Base-by-base conservation (phyloP, 1,140 invertebrate species). In the Paracyclopina nana region DNA sequence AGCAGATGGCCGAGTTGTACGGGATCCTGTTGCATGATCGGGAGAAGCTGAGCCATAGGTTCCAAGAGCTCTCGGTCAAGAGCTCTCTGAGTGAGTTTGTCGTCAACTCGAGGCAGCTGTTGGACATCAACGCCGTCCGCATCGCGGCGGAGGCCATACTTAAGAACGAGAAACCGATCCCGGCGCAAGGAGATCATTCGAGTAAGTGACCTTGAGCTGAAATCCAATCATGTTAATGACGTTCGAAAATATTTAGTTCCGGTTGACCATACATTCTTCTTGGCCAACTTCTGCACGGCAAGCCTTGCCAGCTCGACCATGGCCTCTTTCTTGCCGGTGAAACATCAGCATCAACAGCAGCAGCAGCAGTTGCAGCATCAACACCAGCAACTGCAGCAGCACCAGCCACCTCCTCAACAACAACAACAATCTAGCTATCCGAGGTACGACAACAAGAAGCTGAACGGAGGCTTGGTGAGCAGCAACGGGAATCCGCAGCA, bases 241-340 rank as follows among this genome's bases (percentile, higher is more conserved):
- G n/a, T n/a, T n/a, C n/a, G n/a, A n/a, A n/a, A n/a, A n/a, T n/a
- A n/a, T 44, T 14, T 24, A 44, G 42, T 44, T 24, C 42, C 42
- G 3, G 24, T 44, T 24, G 42, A 44, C 24, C 42, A 44, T 24
- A 44, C 42, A 24, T 44, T 44, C 24, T 44, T 44, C 24, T 22
- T 44, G 42, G 42, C 42, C 42, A 44, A 44, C 12, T 44, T 44
- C 18, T 44, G 42, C 12, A 25, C 24, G 12, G n/a, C 42, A 12
- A 44, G 42, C 42, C n/a, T 44, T 5, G 42, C 42, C 14, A 44
- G 42, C 24, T 18, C 16, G 14, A 44, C 24, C 12, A 6, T 44
- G 18, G 34, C 34, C 34, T 38, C 34, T n/a, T 38, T 38, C 20
- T 16, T 38, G 14, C 34, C 34, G 34, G n/a, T 20, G 34, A 38